Percentiles rank a stretch among this genome's conserved stretches.
Evolutionary conservation across 2,888 invertebrate genomes (phyloP).

Genomic region (Blastobasis adustella): DNA sequence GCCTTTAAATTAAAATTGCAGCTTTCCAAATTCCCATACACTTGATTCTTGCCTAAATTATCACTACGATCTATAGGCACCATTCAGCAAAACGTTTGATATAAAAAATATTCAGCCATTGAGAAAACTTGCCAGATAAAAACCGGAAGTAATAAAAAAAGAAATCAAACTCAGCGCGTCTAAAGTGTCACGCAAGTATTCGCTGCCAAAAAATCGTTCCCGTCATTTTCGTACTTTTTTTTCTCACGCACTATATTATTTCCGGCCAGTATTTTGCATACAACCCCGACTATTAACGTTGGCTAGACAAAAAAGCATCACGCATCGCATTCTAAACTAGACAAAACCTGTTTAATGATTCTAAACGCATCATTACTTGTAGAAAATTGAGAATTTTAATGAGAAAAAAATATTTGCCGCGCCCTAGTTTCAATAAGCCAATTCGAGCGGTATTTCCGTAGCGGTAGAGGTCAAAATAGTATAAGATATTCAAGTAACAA

Average conservation of each 20-base stretch:
- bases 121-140: not conserved
- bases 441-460: conserved; percentile 14
- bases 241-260: conserved; percentile 50
- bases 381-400: too few species aligned
- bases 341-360: conserved; percentile 69
- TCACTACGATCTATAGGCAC: too few species aligned
- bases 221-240: conserved; percentile 14
- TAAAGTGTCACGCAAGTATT: too few species aligned
- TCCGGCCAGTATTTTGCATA: conserved; percentile 31
- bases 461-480: conserved; percentile 12
- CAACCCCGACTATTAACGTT: conserved; percentile 41
- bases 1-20: too few species aligned
- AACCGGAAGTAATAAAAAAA: too few species aligned
- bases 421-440: not conserved
- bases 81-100: not conserved
- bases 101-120: not conserved
- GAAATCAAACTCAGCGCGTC: too few species aligned
- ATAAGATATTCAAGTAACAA: conserved; percentile 3
- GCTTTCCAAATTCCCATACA: too few species aligned
- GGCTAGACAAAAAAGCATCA: conserved; percentile 36
- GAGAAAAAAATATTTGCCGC: conserved; percentile 3
- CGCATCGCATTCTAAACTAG: conserved; percentile 54
- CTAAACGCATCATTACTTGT: conserved; percentile 51
- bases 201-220: conserved; percentile 3
- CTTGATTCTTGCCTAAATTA: too few species aligned